Evolutionary conservation across 2,888 invertebrate genomes (phyloP), one percentile per base, ranked within the genome.

Genomic region (Petrolisthes cinctipes): DNA sequence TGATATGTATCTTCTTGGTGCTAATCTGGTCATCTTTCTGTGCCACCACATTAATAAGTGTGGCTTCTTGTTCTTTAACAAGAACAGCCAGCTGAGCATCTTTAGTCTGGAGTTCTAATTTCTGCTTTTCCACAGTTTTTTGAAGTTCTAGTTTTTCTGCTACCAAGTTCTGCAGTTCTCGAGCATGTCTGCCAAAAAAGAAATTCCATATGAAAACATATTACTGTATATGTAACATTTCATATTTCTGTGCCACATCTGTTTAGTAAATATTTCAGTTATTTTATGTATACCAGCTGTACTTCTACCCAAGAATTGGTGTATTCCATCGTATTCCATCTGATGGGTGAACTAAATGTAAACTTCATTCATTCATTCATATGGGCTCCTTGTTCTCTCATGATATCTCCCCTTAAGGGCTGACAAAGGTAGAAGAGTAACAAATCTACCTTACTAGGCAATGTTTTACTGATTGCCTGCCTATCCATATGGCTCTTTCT

Each of bases 101-200:
- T 61, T 87, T 88, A n/a, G 79, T 82, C 73, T 88, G 83, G 5
- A 89, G 79, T 53, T 90, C 86, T 57, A 90, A 80, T 51, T 57
- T 84, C 73, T 86, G 83, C 78, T 85, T 83, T 56, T 88, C 88
- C 37, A 90, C 87, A 53, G 66, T 73, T n/a, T 82, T 86, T 78
- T 88, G 90, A 6, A 90, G 85, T 51, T 90, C 88, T n/a, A 83
- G 83, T 76, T 75, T 83, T 5, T 90, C 90, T 0, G 87, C 79
- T 17, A 81, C 84, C 54, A 88, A 75, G 54, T 57, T 68, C 76
- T 88, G 87, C 4, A 88, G 84, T 53, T 88, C 87, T 54, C 87
- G 79, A 14, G 87, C 87, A 84, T 88, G 84, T 82, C 87, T 88
- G 84, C 14, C 57, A 56, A 23, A 81, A 17, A n/a, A 79, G 20